Evolutionary conservation across 1,140 invertebrate genomes (phyloP).

Genomic region (Tetragnatha versicolor): DNA sequence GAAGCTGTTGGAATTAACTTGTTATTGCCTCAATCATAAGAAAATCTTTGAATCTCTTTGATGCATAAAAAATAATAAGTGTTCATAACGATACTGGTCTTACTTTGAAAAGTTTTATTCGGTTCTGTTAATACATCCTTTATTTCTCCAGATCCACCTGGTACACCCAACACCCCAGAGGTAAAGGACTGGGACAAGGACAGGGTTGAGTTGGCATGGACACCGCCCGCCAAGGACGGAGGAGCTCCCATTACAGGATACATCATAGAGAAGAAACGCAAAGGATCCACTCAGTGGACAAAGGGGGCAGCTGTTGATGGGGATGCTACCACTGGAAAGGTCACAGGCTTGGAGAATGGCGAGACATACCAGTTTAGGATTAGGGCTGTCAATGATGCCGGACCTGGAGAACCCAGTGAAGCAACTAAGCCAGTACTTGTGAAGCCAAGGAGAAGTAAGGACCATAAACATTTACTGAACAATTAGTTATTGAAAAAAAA

Average conservation of each 20-base stretch:
- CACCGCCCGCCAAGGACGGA: conserved; percentile 84
- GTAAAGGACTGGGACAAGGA: conserved; percentile 95
- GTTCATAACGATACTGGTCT: no score
- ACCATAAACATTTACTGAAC: not conserved
- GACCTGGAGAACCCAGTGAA: conserved; percentile 84
- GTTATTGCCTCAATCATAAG: no score
- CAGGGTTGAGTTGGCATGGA: conserved; percentile 87
- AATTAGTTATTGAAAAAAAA: no score
- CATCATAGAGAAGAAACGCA: conserved; percentile 96
- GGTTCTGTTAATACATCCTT: no score
- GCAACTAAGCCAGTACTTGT: conserved; percentile 77
- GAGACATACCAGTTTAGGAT: conserved; percentile 93
- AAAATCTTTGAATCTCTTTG: no score
- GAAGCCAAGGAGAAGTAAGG: conserved; percentile 84
- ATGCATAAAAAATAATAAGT: no score
- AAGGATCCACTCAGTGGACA: conserved; percentile 85
- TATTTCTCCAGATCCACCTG: conserved; percentile 76
- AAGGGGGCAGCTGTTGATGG: conserved; percentile 74
- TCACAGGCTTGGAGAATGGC: conserved; percentile 86
- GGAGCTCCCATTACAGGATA: conserved; percentile 96
- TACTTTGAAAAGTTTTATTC: no score
- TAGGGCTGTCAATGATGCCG: conserved; percentile 91
- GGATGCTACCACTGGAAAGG: conserved; percentile 78
- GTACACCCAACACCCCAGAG: conserved; percentile 87
- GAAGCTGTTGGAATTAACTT: no score